Percentiles rank a stretch among this genome's conserved stretches.
Evolutionary conservation across 2,113 vertebrate genomes (phyloP).

Genomic region (Scopus umbretta): DNA sequence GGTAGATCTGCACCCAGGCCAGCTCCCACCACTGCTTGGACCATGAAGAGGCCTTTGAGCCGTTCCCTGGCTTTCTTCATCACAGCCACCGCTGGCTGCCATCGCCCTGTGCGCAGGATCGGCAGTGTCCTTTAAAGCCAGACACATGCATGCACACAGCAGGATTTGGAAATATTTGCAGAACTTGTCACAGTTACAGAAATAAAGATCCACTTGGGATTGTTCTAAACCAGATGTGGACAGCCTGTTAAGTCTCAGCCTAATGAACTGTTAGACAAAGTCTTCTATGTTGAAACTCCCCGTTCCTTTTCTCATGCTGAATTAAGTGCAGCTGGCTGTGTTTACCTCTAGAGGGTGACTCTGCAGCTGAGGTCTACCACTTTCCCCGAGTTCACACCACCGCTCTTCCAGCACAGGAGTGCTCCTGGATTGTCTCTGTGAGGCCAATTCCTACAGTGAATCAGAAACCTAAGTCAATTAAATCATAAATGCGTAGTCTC

Average conservation of each 20-base stretch:
- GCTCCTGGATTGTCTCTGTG: background rate
- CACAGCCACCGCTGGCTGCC: background rate
- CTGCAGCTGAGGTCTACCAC: background rate
- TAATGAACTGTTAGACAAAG: background rate
- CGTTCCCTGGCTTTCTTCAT: background rate
- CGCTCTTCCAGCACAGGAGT: background rate
- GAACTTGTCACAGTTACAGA: background rate
- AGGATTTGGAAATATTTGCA: background rate
- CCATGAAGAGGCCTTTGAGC: background rate
- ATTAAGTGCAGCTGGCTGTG: rapidly evolving
- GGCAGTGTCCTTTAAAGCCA: background rate
- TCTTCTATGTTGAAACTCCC: no score
- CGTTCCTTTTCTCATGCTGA: background rate
- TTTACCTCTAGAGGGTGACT: background rate
- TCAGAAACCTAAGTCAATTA: background rate
- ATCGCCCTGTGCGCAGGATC: no score
- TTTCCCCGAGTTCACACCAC: background rate
- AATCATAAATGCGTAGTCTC: background rate
- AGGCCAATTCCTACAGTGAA: background rate
- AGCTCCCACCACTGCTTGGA: background rate
- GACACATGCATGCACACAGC: rapidly evolving
- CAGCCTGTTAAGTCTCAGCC: background rate
- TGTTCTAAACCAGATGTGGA: background rate
- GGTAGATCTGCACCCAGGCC: background rate
- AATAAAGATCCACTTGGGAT: background rate